Percentiles rank a stretch among this genome's conserved stretches.
Conservation (phyloP, 2,113 vertebrate genomes). For the Rutilus rutilus region DNA sequence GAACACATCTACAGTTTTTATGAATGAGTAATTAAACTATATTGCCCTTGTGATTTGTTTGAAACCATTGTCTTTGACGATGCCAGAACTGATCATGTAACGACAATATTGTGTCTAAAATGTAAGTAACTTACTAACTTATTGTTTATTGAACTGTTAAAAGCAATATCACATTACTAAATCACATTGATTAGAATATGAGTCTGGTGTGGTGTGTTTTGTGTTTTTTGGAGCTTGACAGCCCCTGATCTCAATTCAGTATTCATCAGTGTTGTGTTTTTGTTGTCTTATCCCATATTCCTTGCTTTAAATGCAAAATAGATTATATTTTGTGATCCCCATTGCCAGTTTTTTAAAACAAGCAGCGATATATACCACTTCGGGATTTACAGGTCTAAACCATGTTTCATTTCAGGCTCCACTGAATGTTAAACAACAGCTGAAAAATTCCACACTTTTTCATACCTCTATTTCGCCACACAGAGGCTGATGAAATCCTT, state of each 20-base stretch:
- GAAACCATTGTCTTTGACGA: too few relatives aligned
- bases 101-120: background rate
- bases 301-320: background rate
- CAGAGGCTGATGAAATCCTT: constrained; percentile 50
- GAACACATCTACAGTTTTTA: background rate
- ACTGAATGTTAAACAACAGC: constrained; percentile 53
- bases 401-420: constrained; percentile 54
- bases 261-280: background rate
- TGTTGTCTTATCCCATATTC: background rate
- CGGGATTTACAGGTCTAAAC: constrained; percentile 43
- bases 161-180: background rate
- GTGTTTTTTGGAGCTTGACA: background rate
- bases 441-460: constrained; percentile 33
- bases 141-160: background rate
- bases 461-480: constrained; percentile 23
- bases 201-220: background rate
- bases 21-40: background rate
- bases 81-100: background rate
- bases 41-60: too few relatives aligned
- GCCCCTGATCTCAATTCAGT: background rate
- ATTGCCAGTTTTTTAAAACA: constrained; percentile 33
- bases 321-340: constrained; percentile 13
- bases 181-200: constrained; percentile 14
- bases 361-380: constrained; percentile 7
- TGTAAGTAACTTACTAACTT: background rate